A percentile compares a stretch with the other conserved stretches of the same genome.
Conservation (phyloP, 2,113 vertebrate species). For the Archocentrus centrarchus region DNA sequence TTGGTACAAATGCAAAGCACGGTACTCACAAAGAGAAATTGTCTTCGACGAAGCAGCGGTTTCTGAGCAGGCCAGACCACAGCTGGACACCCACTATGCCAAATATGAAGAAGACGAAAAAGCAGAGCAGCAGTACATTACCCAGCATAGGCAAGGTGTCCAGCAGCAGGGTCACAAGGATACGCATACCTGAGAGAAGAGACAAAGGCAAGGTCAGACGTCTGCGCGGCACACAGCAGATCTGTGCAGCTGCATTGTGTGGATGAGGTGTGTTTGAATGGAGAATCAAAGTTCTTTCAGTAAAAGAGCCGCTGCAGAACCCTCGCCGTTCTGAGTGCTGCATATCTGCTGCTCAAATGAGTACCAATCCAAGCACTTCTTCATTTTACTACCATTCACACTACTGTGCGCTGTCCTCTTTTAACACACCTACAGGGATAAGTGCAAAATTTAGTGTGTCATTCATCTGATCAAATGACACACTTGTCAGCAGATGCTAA, state of each 20-base stretch:
- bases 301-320: background rate
- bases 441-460: background rate
- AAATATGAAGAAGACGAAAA: slow-evolving; percentile 99
- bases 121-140: slow-evolving; percentile 97
- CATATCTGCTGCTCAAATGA: background rate
- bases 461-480: slow-evolving; percentile 9
- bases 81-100: slow-evolving; percentile 98
- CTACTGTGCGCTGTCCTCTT: background rate
- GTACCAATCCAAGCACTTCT: background rate
- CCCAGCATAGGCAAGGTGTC: slow-evolving; percentile 99
- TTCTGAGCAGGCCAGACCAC: slow-evolving; percentile 95
- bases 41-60: slow-evolving; percentile 94
- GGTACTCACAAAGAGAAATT: slow-evolving; percentile 96
- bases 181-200: slow-evolving; percentile 93
- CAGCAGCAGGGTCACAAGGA: slow-evolving; percentile 96
- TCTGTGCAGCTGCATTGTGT: background rate
- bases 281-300: background rate
- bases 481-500: background rate
- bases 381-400: slow-evolving; percentile 8
- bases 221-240: slow-evolving; percentile 86
- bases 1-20: fast-evolving
- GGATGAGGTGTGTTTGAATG: background rate
- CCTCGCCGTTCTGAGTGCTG: background rate
- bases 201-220: slow-evolving; percentile 63
- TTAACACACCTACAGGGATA: background rate